phyloP scores from a whole-genome alignment of 2,797 vertebrate species.

The Huso huso region DNA sequence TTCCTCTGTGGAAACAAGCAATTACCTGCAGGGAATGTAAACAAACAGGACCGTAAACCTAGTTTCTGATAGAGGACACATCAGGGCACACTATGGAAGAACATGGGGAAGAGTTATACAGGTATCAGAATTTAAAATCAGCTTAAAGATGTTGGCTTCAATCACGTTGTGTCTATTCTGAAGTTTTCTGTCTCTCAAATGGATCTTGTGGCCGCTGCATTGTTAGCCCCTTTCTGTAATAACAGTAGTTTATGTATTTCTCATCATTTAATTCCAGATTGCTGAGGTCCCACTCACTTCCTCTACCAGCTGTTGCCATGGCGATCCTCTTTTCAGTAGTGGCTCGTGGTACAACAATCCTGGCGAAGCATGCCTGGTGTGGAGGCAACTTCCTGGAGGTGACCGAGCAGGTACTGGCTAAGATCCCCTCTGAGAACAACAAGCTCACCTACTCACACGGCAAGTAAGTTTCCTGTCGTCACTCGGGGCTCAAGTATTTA shows the following conservation, averaged over 20 bases:
- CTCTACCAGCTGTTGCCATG: slow-evolving; percentile 59
- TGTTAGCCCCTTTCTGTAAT: neutral
- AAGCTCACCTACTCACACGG: slow-evolving; percentile 95
- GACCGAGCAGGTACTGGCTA: slow-evolving; percentile 91
- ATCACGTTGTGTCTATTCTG: no score
- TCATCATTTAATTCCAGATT: neutral
- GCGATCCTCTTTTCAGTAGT: slow-evolving; percentile 95
- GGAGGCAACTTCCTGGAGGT: slow-evolving; percentile 97
- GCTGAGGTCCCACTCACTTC: neutral
- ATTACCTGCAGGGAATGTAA: no score
- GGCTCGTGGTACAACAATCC: slow-evolving; percentile 89
- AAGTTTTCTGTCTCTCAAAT: no score
- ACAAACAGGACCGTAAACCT: no score
- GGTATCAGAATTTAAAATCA: no score
- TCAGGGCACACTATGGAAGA: no score
- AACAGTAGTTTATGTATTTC: neutral
- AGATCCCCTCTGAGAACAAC: slow-evolving; percentile 95
- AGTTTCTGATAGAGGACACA: no score
- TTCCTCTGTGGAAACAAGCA: no score
- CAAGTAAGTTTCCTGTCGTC: slow-evolving; percentile 57
- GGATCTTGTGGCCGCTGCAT: no score
- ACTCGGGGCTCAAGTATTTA: no score
- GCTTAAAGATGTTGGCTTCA: no score
- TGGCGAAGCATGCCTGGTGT: slow-evolving; percentile 93
- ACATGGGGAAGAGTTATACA: no score